Evolutionary conservation across 37 sponge, comb jelly and placozoan species (phyloP).

Genomic region (Beroe ovata): DNA sequence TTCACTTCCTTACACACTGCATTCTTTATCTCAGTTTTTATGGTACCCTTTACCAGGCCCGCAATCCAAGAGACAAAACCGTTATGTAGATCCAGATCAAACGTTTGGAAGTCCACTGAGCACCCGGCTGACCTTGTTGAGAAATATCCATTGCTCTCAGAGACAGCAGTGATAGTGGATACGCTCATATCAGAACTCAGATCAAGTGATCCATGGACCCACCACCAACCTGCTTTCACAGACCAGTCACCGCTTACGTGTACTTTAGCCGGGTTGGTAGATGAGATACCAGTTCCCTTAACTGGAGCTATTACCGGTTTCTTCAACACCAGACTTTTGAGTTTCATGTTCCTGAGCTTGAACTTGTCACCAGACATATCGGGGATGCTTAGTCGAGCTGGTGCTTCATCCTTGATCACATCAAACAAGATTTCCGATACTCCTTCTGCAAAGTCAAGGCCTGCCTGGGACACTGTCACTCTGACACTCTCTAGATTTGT

Average conservation of each 20-base stretch:
- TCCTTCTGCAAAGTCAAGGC: conserved; percentile 16
- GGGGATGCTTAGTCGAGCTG: neutral
- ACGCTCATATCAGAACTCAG: neutral
- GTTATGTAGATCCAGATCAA: conserved; percentile 46
- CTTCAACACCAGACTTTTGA: neutral
- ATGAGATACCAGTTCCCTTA: neutral
- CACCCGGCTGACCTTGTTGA: conserved; percentile 1
- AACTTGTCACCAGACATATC: neutral
- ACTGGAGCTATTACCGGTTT: neutral
- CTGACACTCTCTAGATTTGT: conserved; percentile 27
- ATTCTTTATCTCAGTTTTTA: neutral
- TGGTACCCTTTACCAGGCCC: neutral
- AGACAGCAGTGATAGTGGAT: neutral
- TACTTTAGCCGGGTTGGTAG: neutral
- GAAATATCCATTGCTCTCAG: neutral
- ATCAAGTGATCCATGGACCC: neutral
- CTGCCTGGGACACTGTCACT: conserved; percentile 1
- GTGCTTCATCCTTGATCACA: neutral
- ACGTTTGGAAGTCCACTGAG: neutral
- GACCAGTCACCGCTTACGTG: conserved; percentile 24
- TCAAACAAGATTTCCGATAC: neutral
- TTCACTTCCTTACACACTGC: conserved; percentile 16
- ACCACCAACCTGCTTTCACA: conserved; percentile 41
- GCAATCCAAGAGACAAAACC: conserved; percentile 18
- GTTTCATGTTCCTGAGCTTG: neutral